phyloP scores from a whole-genome alignment of 35 echinoderm and acorn worm genomes.

The Apostichopus parvimensis region DNA sequence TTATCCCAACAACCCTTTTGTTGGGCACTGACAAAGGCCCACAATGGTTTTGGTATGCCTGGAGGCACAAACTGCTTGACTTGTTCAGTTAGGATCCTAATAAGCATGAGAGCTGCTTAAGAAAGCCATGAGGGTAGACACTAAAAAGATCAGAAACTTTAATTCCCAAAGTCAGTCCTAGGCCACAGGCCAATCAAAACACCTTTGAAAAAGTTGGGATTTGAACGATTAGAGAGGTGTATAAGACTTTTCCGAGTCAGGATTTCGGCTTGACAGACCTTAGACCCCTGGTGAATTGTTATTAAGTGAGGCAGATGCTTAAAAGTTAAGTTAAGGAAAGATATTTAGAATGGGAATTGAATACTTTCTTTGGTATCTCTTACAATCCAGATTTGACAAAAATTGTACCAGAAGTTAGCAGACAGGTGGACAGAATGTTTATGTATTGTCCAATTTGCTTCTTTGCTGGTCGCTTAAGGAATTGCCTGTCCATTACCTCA shows the following conservation, averaged over 20 bases:
- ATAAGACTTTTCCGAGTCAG: neutral
- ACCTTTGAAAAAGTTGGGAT: conserved; percentile 32
- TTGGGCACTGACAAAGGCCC: conserved; percentile 30
- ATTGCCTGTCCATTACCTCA: no score
- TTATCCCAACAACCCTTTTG: conserved; percentile 40
- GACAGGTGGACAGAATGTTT: neutral
- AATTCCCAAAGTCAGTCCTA: conserved; percentile 5
- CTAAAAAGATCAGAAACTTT: conserved; percentile 25
- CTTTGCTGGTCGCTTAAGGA: no score
- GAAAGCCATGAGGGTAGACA: neutral
- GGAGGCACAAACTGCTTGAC: conserved; percentile 30
- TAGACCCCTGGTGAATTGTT: neutral
- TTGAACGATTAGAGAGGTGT: neutral
- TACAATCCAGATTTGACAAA: neutral
- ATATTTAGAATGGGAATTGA: no score
- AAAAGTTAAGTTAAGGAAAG: no score
- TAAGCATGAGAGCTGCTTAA: neutral
- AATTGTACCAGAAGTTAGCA: neutral
- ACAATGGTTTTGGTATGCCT: conserved; percentile 13
- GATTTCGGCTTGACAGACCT: neutral
- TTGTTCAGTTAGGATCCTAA: conserved; percentile 36
- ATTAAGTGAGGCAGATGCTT: neutral
- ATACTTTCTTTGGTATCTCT: neutral
- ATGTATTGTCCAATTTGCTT: neutral
- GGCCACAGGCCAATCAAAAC: conserved; percentile 47